Evolutionary conservation across 1,140 invertebrate genomes (phyloP), one percentile per base, ranked within the genome.

Genomic region (Pogonomyrmex barbatus): DNA sequence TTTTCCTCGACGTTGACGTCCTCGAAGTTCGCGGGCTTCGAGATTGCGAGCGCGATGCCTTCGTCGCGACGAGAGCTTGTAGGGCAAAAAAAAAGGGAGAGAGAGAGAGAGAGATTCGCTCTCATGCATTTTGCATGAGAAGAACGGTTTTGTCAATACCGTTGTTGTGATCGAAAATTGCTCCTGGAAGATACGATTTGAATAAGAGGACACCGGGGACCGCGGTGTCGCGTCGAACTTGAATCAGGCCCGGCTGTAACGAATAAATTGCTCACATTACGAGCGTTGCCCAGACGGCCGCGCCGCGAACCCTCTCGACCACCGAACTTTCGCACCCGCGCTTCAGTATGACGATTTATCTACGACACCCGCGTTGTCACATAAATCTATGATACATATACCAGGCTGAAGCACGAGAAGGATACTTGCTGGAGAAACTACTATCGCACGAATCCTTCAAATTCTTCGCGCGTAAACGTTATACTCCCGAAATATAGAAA

Each of bases 141-240:
- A 83, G 86, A 92, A 89, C 89, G 92, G 91, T 93, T 93, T 92
- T 92, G 92, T 93, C 92, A 92, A 92, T 93, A 92, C 89, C 89
- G 87, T 90, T 92, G 91, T 92, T 92, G 92, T 91, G 92, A 93
- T 93, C 92, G 92, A 92, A 92, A 93, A 93, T 93, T 91, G 91
- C 92, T 92, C 88, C 88, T 91, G 91, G 91, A 92, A 92, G 90
- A 91, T 92, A 89, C 87, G 91, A 93, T 93, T 93, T 93, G 92
- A 93, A 93, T 93, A 93, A 93, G 90, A 90, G 90, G 90, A 42
- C 91, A 86, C 76, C 87, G 84, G 90, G 89, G 87, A 91, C 90
- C 83, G 78, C 85, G 86, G 58, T 78, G 87, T 70, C 79, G 88
- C 78, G 89, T 89, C 87, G 85, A 90, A 89, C 90, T 88, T 78